Evolutionary conservation across 2,888 invertebrate genomes (phyloP).

Genomic region (Hipparchia sbordonii): DNA sequence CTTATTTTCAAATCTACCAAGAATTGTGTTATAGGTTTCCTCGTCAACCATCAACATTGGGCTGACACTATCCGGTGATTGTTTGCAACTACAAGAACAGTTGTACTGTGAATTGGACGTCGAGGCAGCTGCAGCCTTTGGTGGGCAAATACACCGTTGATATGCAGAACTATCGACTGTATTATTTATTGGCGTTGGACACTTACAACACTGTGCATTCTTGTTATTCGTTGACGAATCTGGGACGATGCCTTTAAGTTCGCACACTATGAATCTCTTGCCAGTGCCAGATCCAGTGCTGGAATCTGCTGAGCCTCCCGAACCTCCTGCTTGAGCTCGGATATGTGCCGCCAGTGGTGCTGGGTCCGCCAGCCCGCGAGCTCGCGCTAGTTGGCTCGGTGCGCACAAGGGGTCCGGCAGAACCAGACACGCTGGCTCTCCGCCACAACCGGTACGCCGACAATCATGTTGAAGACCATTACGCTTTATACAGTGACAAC

Average conservation of each 20-base stretch:
- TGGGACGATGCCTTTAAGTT: conserved; percentile 67
- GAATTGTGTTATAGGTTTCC: conserved; percentile 54
- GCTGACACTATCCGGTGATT: conserved; percentile 24
- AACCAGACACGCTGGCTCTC: conserved; percentile 76
- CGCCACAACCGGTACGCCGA: conserved; percentile 79
- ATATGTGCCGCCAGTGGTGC: conserved; percentile 63
- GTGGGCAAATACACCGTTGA: conserved; percentile 4
- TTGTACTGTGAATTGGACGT: conserved; percentile 6
- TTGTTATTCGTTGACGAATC: conserved; percentile 52
- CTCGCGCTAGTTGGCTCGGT: conserved; percentile 77
- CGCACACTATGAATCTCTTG: conserved; percentile 75
- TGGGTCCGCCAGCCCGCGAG: conserved; percentile 70
- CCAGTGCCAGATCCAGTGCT: conserved; percentile 52
- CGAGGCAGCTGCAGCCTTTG: not conserved
- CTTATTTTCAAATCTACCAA: conserved; percentile 56
- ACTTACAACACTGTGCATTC: conserved; percentile 72
- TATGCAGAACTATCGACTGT: not conserved
- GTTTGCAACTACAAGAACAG: conserved; percentile 26
- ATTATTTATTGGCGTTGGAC: conserved; percentile 42
- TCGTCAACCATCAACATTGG: conserved; percentile 59
- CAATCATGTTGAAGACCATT: conserved; percentile 84
- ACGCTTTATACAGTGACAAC: conserved; percentile 83
- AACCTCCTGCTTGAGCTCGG: conserved; percentile 50
- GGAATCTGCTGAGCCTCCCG: conserved; percentile 47
- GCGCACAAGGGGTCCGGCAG: conserved; percentile 81